Conservation (phyloP, 2,888 invertebrate species). For the Eilema griseolum region DNA sequence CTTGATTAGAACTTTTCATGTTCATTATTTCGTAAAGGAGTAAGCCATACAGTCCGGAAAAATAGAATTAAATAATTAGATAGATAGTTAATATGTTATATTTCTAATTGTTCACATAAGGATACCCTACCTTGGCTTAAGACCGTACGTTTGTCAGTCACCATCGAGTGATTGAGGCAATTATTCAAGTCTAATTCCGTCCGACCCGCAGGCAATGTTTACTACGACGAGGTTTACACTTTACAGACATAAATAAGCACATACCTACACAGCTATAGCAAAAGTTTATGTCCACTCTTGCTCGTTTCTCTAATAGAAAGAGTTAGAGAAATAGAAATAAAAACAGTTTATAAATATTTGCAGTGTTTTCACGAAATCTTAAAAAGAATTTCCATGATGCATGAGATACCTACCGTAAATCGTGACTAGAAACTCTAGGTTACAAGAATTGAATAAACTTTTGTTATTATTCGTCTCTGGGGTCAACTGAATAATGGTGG, state of each 20-base stretch:
- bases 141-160: slow-evolving; percentile 66
- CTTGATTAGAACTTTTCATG: too few species aligned
- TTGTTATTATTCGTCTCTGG: neutral
- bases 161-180: slow-evolving; percentile 70
- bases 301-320: neutral
- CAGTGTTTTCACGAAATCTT: neutral
- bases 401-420: neutral
- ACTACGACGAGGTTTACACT: slow-evolving; percentile 48
- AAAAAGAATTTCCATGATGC: neutral
- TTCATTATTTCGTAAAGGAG: too few species aligned
- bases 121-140: slow-evolving; percentile 34
- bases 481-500: neutral
- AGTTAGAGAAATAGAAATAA: neutral
- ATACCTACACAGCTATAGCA: neutral
- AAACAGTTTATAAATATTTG: neutral
- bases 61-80: too few species aligned
- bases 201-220: slow-evolving; percentile 56
- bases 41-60: too few species aligned
- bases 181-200: slow-evolving; percentile 70
- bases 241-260: slow-evolving; percentile 18
- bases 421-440: neutral
- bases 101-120: slow-evolving; percentile 9
- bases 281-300: neutral
- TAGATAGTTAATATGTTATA: too few species aligned
- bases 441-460: slow-evolving; percentile 23